Base-by-base conservation (phyloP, 1,140 invertebrate genomes). In the Drosophila prosaltans region DNA sequence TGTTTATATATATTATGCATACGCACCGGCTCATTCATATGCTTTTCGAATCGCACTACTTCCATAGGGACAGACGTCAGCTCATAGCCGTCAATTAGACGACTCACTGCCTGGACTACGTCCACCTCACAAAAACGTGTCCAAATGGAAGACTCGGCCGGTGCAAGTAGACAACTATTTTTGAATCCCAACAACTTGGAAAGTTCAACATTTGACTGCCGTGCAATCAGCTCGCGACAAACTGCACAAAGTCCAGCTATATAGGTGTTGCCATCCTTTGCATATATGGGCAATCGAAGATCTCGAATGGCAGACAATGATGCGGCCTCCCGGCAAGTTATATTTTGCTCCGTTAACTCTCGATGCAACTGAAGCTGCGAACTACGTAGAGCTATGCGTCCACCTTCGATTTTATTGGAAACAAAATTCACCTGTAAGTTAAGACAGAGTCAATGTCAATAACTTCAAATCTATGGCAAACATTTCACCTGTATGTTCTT, bases 81-180 rank as follows among this genome's bases (percentile, higher is more conserved):
- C 1, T 72, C 54, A 2, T 62, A 24, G 0, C 74, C 69, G 0
- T 60, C 74, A 9, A 90, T 74, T 2, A 92, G 57, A 2, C 74
- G 48, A 21, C 73, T 78, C 0, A 92, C 72, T 3, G 83, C 65
- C 8, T 81, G 59, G 6, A 85, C 77, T 11, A 97, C 93, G 90
- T 98, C 96, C 21, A 97, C 93, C 93, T 99, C 98, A 94, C 97
- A 98, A 90, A 98, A 98, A 81, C 96, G 96, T 0, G 97, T 98
- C 97, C 97, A 98, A 30, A 96, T 93, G 6, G 97, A 98, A 1
- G 95, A 94, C 93, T 98, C 97, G 11, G 96, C 95, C 76, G 96
- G 97, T 8, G 97, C 96, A 71, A 96, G 93, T 1, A 98, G 93
- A 90, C 97, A 97, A 54, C 95, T 94, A 57, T 94, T 94, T 68